Conservation (phyloP, 2,888 invertebrate genomes). For the Mellilla xanthometata region DNA sequence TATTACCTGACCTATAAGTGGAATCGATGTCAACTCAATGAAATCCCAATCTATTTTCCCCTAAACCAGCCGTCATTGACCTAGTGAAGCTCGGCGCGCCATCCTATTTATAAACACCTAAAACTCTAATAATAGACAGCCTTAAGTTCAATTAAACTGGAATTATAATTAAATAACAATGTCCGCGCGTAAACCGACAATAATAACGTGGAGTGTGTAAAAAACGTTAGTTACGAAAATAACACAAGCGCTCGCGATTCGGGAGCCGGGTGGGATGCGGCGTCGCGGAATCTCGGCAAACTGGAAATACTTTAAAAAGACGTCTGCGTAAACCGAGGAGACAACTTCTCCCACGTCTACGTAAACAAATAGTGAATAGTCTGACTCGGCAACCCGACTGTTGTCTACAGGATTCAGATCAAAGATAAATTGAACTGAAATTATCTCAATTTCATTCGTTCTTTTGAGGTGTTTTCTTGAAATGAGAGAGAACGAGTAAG, state of each 20-base stretch:
- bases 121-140: constrained; percentile 9
- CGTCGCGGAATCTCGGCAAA: constrained; percentile 35
- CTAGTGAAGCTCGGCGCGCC: constrained; percentile 1
- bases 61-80: constrained; percentile 9
- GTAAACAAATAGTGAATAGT: constrained; percentile 22
- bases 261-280: constrained; percentile 33
- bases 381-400: not conserved
- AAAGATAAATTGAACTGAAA: not conserved
- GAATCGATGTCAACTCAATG: constrained; percentile 8
- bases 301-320: constrained; percentile 45
- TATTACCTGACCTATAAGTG: not conserved
- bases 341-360: constrained; percentile 25
- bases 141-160: constrained; percentile 13
- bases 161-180: constrained; percentile 17
- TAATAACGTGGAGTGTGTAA: constrained; percentile 44
- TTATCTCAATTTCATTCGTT: not conserved
- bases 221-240: constrained; percentile 47
- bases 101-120: constrained; percentile 6
- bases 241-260: constrained; percentile 39
- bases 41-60: constrained; percentile 5
- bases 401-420: not conserved
- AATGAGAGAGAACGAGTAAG: constrained; percentile 13
- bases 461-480: not conserved
- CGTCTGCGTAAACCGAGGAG: constrained; percentile 21
- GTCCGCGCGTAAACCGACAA: constrained; percentile 15